Evolutionary conservation across 2,797 vertebrate genomes (phyloP), one percentile per base, ranked within the genome.

Genomic region (Numenius phaeopus): DNA sequence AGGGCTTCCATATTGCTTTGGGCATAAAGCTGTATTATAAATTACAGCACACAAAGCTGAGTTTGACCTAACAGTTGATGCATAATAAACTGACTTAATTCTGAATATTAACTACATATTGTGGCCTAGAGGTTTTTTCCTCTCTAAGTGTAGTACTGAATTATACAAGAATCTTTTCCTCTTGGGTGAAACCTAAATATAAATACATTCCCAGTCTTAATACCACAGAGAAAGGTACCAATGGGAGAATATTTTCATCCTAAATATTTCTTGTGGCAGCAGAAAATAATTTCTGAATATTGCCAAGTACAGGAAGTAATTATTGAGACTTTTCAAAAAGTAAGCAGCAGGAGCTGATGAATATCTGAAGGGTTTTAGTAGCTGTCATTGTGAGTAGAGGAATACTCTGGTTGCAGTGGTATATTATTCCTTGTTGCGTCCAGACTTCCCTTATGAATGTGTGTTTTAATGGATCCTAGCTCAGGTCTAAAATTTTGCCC

Each of bases 31-130:
- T 98, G 98, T 98, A 99, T 99, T 99, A 99, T 99, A 99, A 99
- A 99, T 99, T 99, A 99, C 97, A 98, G 96, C 98, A 98, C 98
- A 99, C 98, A 99, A 99, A 99, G 99, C 98, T 99, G 98, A 99
- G 98, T 99, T 99, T 99, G 99, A 99, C 99, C 99, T 99, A 99
- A 99, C 99, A 99, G 99, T 98, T 99, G 98, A 99, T 99, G 99
- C 98, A 98, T 99, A 99, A 99, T 98, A 98, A 98, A 98, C 98
- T 98, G 98, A 99, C 98, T 99, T 99, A 99, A 99, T 99, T 99
- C 98, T 98, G 98, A 98, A 98, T 98, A 98, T 98, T 98, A 98
- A 98, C 97, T 98, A 98, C 98, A 99, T 98, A 98, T 98, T 98
- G 98, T 98, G 99, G 98, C 99, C 99, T 98, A 98, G 98, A 98